Conservation (phyloP, 2,888 invertebrate genomes). For the Hololepta plana region DNA sequence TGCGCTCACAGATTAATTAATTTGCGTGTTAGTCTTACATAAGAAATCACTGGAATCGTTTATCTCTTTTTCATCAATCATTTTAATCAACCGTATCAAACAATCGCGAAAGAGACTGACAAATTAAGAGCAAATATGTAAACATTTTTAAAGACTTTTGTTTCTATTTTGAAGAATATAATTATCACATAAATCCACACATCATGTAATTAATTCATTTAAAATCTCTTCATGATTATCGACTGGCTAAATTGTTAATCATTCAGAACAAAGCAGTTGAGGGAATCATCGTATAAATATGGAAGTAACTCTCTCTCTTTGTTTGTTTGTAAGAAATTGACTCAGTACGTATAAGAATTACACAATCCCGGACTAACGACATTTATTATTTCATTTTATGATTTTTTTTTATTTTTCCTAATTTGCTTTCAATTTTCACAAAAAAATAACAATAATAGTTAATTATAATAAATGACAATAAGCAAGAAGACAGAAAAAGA, state of each 20-base stretch:
- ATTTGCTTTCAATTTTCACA: slow-evolving; percentile 17
- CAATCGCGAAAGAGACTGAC: slow-evolving; percentile 6
- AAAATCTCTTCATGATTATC: too few species aligned
- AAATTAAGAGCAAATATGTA: neutral
- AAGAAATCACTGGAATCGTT: too few species aligned
- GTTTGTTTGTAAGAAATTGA: slow-evolving; percentile 15
- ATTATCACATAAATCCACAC: slow-evolving; percentile 21
- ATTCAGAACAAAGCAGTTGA: too few species aligned
- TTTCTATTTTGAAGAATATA: too few species aligned
- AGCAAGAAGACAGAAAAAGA: slow-evolving; percentile 24
- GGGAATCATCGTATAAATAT: too few species aligned
- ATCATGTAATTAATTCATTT: slow-evolving; percentile 18
- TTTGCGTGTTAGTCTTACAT: too few species aligned
- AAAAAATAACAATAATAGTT: slow-evolving; percentile 19
- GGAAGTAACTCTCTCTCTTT: too few species aligned
- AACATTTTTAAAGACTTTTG: slow-evolving; percentile 4
- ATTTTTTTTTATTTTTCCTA: slow-evolving; percentile 24
- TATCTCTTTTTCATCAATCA: slow-evolving; percentile 3
- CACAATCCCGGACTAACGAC: slow-evolving; percentile 26
- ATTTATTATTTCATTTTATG: slow-evolving; percentile 15
- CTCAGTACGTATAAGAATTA: slow-evolving; percentile 22
- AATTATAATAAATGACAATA: slow-evolving; percentile 13
- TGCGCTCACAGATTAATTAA: too few species aligned
- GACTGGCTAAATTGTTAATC: too few species aligned
- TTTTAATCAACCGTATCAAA: slow-evolving; percentile 9